Conservation (phyloP, 2,113 vertebrate genomes). For the Apodemus sylvaticus region DNA sequence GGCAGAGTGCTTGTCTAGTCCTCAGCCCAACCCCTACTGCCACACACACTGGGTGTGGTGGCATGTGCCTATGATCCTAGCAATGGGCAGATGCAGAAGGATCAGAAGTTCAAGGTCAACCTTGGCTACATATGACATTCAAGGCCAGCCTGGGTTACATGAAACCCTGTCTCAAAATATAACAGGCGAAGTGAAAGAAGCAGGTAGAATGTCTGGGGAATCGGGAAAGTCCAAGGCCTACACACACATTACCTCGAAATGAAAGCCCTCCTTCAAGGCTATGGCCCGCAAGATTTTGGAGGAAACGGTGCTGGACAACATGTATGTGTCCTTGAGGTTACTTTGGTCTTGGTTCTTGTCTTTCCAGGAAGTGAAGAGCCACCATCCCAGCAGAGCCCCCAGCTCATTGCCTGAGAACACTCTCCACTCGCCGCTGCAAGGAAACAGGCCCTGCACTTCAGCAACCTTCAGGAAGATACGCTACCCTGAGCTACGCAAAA, state of each 20-base stretch:
- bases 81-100: too few species aligned
- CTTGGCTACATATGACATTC: neutral
- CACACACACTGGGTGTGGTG: neutral
- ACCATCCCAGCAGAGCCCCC: slow-evolving; percentile 97
- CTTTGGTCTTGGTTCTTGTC: slow-evolving; percentile 84
- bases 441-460: neutral
- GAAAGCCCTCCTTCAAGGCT: slow-evolving; percentile 96
- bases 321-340: slow-evolving; percentile 92
- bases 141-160: neutral
- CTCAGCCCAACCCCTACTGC: neutral
- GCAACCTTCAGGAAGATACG: neutral
- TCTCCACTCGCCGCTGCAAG: slow-evolving; percentile 92
- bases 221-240: neutral
- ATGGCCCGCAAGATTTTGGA: slow-evolving; percentile 98
- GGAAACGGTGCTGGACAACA: slow-evolving; percentile 97
- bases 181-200: neutral
- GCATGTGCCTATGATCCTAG: neutral
- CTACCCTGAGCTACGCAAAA: neutral
- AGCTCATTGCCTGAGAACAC: slow-evolving; percentile 97
- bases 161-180: neutral
- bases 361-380: slow-evolving; percentile 96
- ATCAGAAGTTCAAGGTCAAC: neutral
- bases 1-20: neutral
- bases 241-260: slow-evolving; percentile 92
- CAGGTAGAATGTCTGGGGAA: neutral